These are phyloP conservation scores for Caradrina kadenii DNA, from an alignment of 2,888 invertebrate species.

Conservation along the genomic window DNA sequence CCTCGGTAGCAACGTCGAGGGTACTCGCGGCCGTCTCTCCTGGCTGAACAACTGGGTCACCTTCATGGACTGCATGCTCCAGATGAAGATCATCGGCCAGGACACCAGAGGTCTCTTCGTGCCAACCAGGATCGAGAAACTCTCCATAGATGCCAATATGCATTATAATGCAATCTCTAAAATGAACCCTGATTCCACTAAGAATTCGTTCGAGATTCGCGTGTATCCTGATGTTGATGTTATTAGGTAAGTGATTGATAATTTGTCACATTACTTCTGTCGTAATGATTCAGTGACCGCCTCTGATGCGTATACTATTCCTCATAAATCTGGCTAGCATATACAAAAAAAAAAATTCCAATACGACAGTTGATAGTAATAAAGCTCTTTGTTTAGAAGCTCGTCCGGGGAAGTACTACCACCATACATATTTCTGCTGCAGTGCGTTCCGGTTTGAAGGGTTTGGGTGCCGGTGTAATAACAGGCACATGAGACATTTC, in stretches of 20 bases:
- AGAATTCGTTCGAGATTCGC: conserved; percentile 85
- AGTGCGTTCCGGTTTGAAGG: no score
- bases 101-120: conserved; percentile 93
- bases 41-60: conserved; percentile 97
- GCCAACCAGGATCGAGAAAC: conserved; percentile 93
- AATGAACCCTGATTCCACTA: conserved; percentile 84
- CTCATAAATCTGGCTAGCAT: no score
- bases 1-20: conserved; percentile 87
- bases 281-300: no score
- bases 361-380: no score
- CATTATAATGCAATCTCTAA: conserved; percentile 89
- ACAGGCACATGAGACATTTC: no score
- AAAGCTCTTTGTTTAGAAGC: no score
- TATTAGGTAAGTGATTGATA: conserved; percentile 78
- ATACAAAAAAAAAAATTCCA: no score
- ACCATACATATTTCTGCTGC: no score
- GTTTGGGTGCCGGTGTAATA: no score
- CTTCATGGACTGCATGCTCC: conserved; percentile 97
- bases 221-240: conserved; percentile 88
- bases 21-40: conserved; percentile 87
- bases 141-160: conserved; percentile 92
- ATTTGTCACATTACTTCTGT: no score
- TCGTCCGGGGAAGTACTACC: no score
- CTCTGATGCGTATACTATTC: no score
- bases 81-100: conserved; percentile 93